Conservation (phyloP, 2,797 vertebrate species). For the Peromyscus nudipes region DNA sequence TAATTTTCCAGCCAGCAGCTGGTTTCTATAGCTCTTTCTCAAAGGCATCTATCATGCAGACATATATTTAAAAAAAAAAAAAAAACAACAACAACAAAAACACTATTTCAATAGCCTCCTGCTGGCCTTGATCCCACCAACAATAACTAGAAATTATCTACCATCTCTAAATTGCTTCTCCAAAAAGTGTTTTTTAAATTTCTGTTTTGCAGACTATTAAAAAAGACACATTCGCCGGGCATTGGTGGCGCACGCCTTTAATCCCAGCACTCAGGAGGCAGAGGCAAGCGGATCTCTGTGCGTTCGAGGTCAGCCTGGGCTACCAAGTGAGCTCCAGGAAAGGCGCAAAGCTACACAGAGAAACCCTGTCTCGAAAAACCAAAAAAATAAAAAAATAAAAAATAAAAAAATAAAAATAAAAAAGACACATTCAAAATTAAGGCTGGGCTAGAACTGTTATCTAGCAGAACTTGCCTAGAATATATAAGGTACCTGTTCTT, state of each 20-base stretch:
- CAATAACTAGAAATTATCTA: neutral
- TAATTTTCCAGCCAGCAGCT: constrained; percentile 61
- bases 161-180: neutral
- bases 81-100: neutral
- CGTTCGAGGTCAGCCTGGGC: too few species aligned
- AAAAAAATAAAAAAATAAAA: too few species aligned
- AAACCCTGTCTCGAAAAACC: too few species aligned
- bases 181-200: neutral
- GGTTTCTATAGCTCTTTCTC: constrained; percentile 39
- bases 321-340: too few species aligned
- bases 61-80: neutral
- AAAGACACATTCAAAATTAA: constrained; percentile 66
- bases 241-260: too few species aligned
- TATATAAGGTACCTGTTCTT: neutral
- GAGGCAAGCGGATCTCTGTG: too few species aligned
- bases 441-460: too few species aligned
- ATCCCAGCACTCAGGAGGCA: too few species aligned
- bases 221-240: neutral
- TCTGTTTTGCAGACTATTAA: constrained; percentile 27
- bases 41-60: constrained; percentile 28
- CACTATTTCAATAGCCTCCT: neutral
- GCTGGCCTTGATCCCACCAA: neutral
- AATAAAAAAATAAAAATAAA: too few species aligned
- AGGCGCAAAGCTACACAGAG: too few species aligned
- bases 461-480: neutral